Percentiles rank a stretch among this genome's conserved stretches.
phyloP scores from a whole-genome alignment of 2,888 invertebrate species.

The Chrysotoxum bicinctum region DNA sequence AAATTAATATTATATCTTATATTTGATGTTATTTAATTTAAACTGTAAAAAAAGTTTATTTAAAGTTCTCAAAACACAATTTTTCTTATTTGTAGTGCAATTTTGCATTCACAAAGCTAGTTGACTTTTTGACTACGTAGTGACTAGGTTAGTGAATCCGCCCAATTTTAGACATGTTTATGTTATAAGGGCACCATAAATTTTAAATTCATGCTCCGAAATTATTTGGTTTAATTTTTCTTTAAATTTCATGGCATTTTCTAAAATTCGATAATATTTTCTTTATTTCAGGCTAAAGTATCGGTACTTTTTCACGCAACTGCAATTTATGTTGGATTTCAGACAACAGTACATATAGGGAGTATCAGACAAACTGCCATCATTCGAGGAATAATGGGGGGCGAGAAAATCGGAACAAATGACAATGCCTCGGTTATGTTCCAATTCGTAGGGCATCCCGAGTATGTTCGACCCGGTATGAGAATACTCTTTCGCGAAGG shows the following conservation, averaged over 20 bases:
- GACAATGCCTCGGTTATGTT: slow-evolving; percentile 93
- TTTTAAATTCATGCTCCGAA: too few species aligned
- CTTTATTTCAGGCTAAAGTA: slow-evolving; percentile 90
- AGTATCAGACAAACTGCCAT: slow-evolving; percentile 98
- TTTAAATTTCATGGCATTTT: too few species aligned
- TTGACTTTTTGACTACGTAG: too few species aligned
- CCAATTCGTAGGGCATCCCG: slow-evolving; percentile 93
- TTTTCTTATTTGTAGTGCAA: too few species aligned
- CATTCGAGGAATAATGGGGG: slow-evolving; percentile 88
- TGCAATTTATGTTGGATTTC: slow-evolving; percentile 91
- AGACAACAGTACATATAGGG: slow-evolving; percentile 97
- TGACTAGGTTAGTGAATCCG: too few species aligned
- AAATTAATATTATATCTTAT: too few species aligned
- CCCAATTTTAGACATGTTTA: not conserved
- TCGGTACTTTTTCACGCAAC: slow-evolving; percentile 94
- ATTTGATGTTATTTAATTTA: too few species aligned
- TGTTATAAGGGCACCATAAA: not conserved
- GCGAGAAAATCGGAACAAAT: slow-evolving; percentile 86
- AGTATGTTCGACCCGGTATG: slow-evolving; percentile 90
- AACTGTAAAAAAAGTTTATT: too few species aligned
- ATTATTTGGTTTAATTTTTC: too few species aligned
- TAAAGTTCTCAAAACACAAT: too few species aligned
- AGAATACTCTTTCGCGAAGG: slow-evolving; percentile 92
- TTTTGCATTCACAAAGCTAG: too few species aligned
- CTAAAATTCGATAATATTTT: not conserved